phyloP scores from a whole-genome alignment of 1,140 invertebrate genomes.

The Zaprionus kolodkinae region DNA sequence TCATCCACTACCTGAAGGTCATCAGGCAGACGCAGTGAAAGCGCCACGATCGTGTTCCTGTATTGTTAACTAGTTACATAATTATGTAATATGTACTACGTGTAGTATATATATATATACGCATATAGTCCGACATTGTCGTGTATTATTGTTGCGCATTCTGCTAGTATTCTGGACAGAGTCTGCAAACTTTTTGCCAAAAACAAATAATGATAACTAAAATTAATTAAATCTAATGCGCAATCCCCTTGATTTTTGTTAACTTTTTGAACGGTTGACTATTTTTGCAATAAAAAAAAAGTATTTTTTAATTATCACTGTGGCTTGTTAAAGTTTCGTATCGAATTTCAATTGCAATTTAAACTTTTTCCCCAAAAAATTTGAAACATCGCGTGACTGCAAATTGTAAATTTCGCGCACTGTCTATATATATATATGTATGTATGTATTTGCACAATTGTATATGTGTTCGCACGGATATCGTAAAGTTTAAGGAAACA shows the following conservation, averaged over 20 bases:
- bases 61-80: constrained; percentile 34
- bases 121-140: constrained; percentile 14
- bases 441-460: neutral
- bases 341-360: neutral
- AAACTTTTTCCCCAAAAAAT: neutral
- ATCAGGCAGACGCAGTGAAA: constrained; percentile 51
- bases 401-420: constrained; percentile 3
- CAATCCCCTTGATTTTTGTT: constrained; percentile 48
- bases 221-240: constrained; percentile 8
- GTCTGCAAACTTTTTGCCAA: constrained; percentile 48
- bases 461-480: neutral
- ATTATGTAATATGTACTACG: constrained; percentile 2
- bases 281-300: constrained; percentile 59
- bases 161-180: constrained; percentile 33
- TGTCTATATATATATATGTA: neutral
- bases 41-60: neutral
- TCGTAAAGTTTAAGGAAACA: constrained; percentile 19
- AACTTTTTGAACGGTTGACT: constrained; percentile 33
- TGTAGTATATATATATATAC: constrained; percentile 15
- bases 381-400: neutral
- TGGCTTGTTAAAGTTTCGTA: neutral
- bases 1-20: constrained; percentile 75
- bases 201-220: constrained; percentile 19
- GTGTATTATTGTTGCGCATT: constrained; percentile 26
- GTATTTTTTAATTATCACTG: neutral